phyloP scores from a whole-genome alignment of 2,888 invertebrate genomes.

The Saturnia pavonia region DNA sequence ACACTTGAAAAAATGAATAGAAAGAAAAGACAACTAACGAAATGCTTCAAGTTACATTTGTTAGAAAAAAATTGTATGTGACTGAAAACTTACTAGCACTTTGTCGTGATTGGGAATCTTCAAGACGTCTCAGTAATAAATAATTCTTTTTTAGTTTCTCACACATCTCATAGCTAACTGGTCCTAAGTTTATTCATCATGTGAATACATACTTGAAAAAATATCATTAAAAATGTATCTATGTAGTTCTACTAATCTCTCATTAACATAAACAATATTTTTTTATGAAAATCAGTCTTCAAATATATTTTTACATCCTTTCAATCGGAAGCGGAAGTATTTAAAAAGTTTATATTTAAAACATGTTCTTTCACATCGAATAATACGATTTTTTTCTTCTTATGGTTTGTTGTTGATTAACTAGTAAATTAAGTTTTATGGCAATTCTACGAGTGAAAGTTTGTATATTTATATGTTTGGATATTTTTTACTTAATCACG shows the following conservation, averaged over 20 bases:
- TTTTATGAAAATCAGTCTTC: too few species aligned
- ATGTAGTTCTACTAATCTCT: background rate
- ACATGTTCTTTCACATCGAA: too few species aligned
- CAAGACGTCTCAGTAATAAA: background rate
- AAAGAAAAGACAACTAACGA: background rate
- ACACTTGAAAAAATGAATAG: background rate
- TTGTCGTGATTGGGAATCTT: background rate
- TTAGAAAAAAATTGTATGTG: background rate
- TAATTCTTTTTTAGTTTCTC: constrained; percentile 4
- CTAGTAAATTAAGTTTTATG: too few species aligned
- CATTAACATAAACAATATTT: too few species aligned
- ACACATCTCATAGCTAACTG: background rate
- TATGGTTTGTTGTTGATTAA: too few species aligned
- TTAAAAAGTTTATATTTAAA: too few species aligned
- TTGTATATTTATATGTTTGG: too few species aligned
- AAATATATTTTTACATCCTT: too few species aligned
- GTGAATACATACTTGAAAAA: background rate
- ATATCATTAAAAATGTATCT: background rate
- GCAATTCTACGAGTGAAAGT: too few species aligned
- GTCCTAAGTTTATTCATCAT: background rate
- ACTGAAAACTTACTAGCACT: background rate
- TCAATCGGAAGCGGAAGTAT: too few species aligned
- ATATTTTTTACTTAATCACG: too few species aligned
- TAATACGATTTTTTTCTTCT: too few species aligned
- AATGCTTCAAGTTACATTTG: background rate